Evolutionary conservation across 2,888 invertebrate species (phyloP), one percentile per base, ranked within the genome.

Genomic region (Stenoptilia bipunctidactyla): DNA sequence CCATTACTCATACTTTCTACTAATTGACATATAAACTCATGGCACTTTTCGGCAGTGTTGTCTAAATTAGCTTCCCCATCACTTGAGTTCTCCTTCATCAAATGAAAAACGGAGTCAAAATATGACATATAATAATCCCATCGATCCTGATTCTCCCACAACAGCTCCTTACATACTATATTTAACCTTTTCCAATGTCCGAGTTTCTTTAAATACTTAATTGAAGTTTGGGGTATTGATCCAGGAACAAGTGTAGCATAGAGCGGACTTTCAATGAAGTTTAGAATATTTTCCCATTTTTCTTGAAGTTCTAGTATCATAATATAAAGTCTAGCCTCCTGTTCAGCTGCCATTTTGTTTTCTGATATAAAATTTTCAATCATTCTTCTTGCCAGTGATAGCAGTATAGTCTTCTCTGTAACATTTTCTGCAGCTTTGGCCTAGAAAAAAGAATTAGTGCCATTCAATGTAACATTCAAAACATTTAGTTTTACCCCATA

Each of bases 381-480:
- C 98, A 98, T 97, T 66, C 94, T 87, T 68, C 97, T 96, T 4
- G 98, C 98, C 44, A 98, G 82, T 1, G 93, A 90, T 20, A 97
- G 85, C 15, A 93, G 89, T 48, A 98, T 88, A 46, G 87, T 88
- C 47, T 74, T 80, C 60, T 90, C 90, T 1, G 85, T 79, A 5
- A 70, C 66, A 52, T 88, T 86, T 4, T 77, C 76, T 9, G 73
- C 61, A 40, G 66, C 53, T 63, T 82, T 82, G 1, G 80, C 83
- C 83, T 83, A 20, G 8, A 20, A 20, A 20, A 5, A 20, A 5
- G 8, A 20, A 20, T 20, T 20, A 5, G 8, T 20, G 3, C 3
- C 20, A 20, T 5, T 20, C 20, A n/a, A n/a, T n/a, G n/a, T n/a
- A n/a, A n/a, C n/a, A n/a, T n/a, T n/a, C n/a, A n/a, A n/a, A n/a